Evolutionary conservation across 2,888 invertebrate genomes (phyloP).

Genomic region (Nemotelus pantherinus): DNA sequence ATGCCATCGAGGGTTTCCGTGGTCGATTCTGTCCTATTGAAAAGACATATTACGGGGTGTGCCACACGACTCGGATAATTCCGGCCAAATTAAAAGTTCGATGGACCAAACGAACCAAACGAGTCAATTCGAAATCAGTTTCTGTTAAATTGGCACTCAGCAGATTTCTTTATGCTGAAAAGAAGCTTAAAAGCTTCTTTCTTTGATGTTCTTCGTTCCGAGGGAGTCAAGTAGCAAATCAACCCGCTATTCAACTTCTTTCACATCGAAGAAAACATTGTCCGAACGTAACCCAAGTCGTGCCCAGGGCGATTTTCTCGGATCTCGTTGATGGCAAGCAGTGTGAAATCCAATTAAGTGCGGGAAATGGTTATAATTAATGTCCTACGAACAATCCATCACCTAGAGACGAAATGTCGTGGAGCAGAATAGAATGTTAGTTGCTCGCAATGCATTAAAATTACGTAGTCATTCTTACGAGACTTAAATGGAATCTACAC

Average conservation of each 20-base stretch:
- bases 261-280: not conserved
- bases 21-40: slow-evolving; percentile 1
- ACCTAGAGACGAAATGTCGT: not conserved
- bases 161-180: slow-evolving; percentile 43
- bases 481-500: too few species aligned
- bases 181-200: slow-evolving; percentile 40
- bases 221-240: not conserved
- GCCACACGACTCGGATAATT: slow-evolving; percentile 40
- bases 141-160: slow-evolving; percentile 45
- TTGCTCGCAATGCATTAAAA: too few species aligned
- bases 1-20: slow-evolving; percentile 30
- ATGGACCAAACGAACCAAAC: slow-evolving; percentile 30
- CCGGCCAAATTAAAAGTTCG: slow-evolving; percentile 42
- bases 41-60: slow-evolving; percentile 36
- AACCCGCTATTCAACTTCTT: slow-evolving; percentile 9
- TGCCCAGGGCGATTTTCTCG: too few species aligned
- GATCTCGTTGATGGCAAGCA: not conserved
- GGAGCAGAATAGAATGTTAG: too few species aligned
- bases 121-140: slow-evolving; percentile 43
- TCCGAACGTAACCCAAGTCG: not conserved
- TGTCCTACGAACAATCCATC: slow-evolving; percentile 20
- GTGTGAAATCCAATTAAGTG: slow-evolving; percentile 36
- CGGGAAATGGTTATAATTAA: slow-evolving; percentile 36
- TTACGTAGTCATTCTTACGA: too few species aligned
- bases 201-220: not conserved